phyloP scores from a whole-genome alignment of 2,113 vertebrate genomes.

The Cavia aperea region DNA sequence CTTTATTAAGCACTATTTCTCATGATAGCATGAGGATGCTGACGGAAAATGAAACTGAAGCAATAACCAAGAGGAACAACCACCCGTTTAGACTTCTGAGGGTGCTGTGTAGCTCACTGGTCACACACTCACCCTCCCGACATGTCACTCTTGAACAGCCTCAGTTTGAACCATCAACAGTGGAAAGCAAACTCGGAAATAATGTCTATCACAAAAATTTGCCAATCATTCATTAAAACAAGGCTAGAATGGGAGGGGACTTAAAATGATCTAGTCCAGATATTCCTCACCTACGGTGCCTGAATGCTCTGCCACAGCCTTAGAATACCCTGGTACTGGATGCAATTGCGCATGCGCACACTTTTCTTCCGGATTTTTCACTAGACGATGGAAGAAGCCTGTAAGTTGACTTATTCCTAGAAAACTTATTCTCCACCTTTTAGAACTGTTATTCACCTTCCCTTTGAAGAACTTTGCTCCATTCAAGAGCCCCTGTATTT shows the following conservation, averaged over 20 bases:
- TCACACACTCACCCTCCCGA: conserved; percentile 5
- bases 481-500: background rate
- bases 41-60: conserved; percentile 60
- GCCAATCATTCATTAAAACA: background rate
- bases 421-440: background rate
- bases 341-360: background rate
- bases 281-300: background rate
- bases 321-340: background rate
- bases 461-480: background rate
- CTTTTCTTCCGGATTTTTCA: background rate
- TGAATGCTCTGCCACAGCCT: background rate
- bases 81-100: conserved; percentile 34
- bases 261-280: background rate
- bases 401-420: background rate
- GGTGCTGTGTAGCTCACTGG: conserved; percentile 7
- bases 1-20: conserved; percentile 66
- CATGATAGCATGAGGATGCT: conserved; percentile 50
- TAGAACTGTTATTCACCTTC: background rate
- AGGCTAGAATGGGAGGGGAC: background rate
- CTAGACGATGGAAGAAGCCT: background rate
- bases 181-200: background rate
- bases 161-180: conserved; percentile 4
- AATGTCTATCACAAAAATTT: background rate
- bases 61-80: conserved; percentile 26
- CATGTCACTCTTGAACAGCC: background rate